These are phyloP conservation scores for Prunella fulvescens DNA, from an alignment of 2,113 vertebrate genomes.

Conservation along the genomic window DNA sequence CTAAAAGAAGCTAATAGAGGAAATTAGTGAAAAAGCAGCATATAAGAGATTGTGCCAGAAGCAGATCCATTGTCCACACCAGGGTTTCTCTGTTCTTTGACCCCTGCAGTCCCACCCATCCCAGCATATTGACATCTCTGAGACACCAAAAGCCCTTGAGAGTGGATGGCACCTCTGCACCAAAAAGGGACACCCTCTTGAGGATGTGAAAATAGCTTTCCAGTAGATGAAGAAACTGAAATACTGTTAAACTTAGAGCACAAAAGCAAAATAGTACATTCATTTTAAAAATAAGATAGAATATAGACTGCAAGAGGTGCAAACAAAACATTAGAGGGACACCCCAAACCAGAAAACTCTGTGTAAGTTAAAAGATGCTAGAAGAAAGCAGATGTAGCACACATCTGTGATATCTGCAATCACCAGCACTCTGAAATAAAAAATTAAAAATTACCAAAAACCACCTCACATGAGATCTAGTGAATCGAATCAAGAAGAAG, in stretches of 20 bases:
- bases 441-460: background rate
- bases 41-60: background rate
- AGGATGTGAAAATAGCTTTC: background rate
- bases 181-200: background rate
- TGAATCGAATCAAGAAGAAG: background rate
- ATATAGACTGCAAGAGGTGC: rapidly evolving
- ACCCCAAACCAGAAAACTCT: background rate
- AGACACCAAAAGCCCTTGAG: background rate
- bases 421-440: background rate
- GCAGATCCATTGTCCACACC: rapidly evolving
- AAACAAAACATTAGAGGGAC: background rate
- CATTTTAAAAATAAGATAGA: background rate
- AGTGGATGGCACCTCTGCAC: background rate
- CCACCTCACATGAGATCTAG: background rate
- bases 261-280: background rate
- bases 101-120: background rate
- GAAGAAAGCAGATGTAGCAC: background rate
- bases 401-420: background rate
- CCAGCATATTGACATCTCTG: background rate
- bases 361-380: background rate
- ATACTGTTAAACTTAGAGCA: background rate
- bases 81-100: background rate
- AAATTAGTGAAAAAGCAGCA: background rate
- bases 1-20: background rate
- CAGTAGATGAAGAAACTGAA: background rate